Percentiles rank a stretch among this genome's conserved stretches.
phyloP scores from a whole-genome alignment of 2,888 invertebrate species.

The Microctonus aethiopoides region DNA sequence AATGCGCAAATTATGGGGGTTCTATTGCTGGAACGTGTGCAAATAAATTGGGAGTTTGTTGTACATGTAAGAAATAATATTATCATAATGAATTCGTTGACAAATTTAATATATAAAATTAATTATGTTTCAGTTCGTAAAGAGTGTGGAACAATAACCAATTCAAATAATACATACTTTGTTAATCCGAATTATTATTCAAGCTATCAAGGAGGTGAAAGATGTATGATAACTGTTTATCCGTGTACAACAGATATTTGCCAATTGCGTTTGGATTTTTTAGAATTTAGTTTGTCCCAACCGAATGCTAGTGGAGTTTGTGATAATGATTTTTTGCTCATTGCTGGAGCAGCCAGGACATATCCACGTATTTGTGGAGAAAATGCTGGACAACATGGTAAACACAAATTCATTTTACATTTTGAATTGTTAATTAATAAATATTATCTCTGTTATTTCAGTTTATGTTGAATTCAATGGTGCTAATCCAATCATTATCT shows the following conservation, averaged over 20 bases:
- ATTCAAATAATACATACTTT: slow-evolving; percentile 86
- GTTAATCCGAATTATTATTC: slow-evolving; percentile 81
- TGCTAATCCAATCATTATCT: slow-evolving; percentile 75
- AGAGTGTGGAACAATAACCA: slow-evolving; percentile 78
- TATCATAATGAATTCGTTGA: slow-evolving; percentile 8
- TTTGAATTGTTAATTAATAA: too few relatives aligned
- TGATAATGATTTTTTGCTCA: slow-evolving; percentile 75
- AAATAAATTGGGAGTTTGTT: slow-evolving; percentile 81
- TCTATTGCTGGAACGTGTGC: slow-evolving; percentile 80
- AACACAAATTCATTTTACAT: too few relatives aligned
- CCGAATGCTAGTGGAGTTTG: slow-evolving; percentile 81
- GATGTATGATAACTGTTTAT: slow-evolving; percentile 79
- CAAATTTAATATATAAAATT: slow-evolving; percentile 7
- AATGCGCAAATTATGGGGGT: slow-evolving; percentile 79
- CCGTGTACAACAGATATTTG: slow-evolving; percentile 77
- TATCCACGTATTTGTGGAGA: slow-evolving; percentile 83
- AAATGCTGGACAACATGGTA: slow-evolving; percentile 80
- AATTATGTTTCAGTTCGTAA: slow-evolving; percentile 73
- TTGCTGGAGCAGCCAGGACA: slow-evolving; percentile 76
- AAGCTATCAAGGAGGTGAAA: slow-evolving; percentile 75
- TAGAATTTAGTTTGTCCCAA: slow-evolving; percentile 78
- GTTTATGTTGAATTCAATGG: slow-evolving; percentile 81
- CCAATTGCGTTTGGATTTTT: slow-evolving; percentile 83
- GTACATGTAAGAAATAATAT: slow-evolving; percentile 75
- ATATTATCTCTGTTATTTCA: slow-evolving; percentile 45